A percentile compares a stretch with the other conserved stretches of the same genome.
These are phyloP conservation scores for Graptemys geographica DNA, from an alignment of 2,797 vertebrate species.

Conservation along the genomic window DNA sequence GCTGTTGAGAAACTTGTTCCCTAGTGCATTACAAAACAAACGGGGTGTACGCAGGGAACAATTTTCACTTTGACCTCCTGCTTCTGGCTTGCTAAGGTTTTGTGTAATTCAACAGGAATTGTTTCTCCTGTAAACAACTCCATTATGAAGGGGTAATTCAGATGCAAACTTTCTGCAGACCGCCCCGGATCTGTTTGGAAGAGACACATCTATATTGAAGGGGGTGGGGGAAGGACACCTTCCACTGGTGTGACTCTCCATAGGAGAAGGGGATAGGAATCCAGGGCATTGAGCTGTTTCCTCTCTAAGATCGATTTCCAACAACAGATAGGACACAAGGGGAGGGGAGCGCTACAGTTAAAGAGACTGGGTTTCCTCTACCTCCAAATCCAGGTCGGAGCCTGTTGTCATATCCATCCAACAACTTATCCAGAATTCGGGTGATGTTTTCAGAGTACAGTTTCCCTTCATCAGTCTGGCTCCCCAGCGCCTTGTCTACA, in stretches of 20 bases:
- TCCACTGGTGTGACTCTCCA: background rate
- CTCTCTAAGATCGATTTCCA: background rate
- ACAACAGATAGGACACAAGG: background rate
- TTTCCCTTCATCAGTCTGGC: constrained; percentile 78
- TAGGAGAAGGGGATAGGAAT: background rate
- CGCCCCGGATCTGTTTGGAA: background rate
- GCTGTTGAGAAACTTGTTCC: background rate
- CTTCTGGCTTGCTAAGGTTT: background rate
- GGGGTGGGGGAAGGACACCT: background rate
- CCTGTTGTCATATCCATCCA: constrained; percentile 97
- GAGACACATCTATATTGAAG: too few relatives aligned
- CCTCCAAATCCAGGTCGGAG: constrained; percentile 95
- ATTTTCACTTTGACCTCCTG: rapidly evolving
- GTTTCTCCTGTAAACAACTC: background rate
- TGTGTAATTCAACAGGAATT: background rate
- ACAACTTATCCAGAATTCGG: constrained; percentile 91
- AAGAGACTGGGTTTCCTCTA: constrained; percentile 59
- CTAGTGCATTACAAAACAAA: background rate
- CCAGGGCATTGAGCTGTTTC: background rate
- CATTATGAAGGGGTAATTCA: background rate
- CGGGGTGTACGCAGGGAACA: background rate
- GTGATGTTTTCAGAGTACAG: constrained; percentile 94
- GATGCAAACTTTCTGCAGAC: background rate
- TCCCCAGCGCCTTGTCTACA: constrained; percentile 79
- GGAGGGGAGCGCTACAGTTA: background rate